A percentile compares a stretch with the other conserved stretches of the same genome.
Conservation (phyloP, 92 coral and sea anemone species). For the Zoanthus sansibaricus region DNA sequence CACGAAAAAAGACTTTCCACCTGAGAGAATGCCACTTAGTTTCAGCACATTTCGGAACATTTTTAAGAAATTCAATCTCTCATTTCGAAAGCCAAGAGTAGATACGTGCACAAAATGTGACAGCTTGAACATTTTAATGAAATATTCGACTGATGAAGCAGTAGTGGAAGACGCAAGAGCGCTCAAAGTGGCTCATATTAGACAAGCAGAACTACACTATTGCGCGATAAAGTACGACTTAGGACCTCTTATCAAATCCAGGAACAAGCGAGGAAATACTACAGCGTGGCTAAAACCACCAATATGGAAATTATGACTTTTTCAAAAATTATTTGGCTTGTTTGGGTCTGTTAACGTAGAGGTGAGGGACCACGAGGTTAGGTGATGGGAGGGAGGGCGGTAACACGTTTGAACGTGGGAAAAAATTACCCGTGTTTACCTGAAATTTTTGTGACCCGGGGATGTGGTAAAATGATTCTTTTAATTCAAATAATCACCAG, state of each 20-base stretch:
- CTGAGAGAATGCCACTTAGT: neutral
- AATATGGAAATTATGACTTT: constrained; percentile 1
- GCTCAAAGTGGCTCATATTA: constrained; percentile 22
- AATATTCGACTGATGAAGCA: constrained; percentile 4
- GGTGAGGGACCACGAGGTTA: neutral
- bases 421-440: neutral
- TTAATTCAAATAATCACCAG: neutral
- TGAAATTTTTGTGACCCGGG: neutral
- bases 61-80: constrained; percentile 38
- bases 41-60: constrained; percentile 20
- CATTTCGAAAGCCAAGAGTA: constrained; percentile 38
- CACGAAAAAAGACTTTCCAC: constrained; percentile 26
- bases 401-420: neutral
- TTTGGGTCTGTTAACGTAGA: neutral
- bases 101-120: constrained; percentile 27
- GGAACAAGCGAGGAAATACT: constrained; percentile 22
- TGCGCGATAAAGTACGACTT: constrained; percentile 11
- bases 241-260: constrained; percentile 20
- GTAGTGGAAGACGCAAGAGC: constrained; percentile 21
- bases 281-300: neutral
- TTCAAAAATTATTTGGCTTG: neutral
- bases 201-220: constrained; percentile 32
- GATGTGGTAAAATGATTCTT: neutral
- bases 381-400: neutral
- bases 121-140: constrained; percentile 2